Base-by-base conservation (phyloP, 2,888 invertebrate genomes). In the Graphium colonna region DNA sequence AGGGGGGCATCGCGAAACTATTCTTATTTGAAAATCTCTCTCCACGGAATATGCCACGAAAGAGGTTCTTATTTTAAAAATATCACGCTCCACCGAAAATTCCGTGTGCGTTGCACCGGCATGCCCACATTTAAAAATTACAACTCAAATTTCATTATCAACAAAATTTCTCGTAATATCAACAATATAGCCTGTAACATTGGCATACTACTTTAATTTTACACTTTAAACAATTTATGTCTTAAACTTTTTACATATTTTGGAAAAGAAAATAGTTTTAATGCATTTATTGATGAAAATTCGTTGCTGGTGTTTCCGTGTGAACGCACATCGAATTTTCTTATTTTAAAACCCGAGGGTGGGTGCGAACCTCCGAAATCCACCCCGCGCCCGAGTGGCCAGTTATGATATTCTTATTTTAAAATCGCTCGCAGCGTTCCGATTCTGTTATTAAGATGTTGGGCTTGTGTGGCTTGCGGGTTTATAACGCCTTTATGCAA, bases 1-100 rank as follows among this genome's bases (percentile, higher is more conserved):
- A 57, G 67, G 71, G 82, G 81, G 82, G 81, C 78, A 82, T 83
- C 81, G 83, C 82, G 79, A 87, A 89, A 89, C 88, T 89, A 88
- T 88, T 88, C 87, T 88, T 87, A 87, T 88, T 88, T 89, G 86
- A 88, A 86, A 88, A 88, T 85, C 85, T 84, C 81, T 84, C 87
- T 84, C 87, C 79, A 83, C 86, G 88, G 88, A 88, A 87, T 87
- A 87, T 86, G 85, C 83, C 84, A 81, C 87, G 85, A 84, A 82
- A 84, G 86, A 86, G 83, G 81, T 85, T 86, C 81, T 87, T 85
- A 85, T 87, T 88, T 87, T 88, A 82, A 87, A 88, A 89, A 89
- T 89, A 89, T 87, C 87, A 87, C 87, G 88, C 86, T 87, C 84
- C 82, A 86, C 86, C 88, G 79, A 88, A 54, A 54, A 54, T 54